Base-by-base conservation (phyloP, 2,888 invertebrate genomes). In the Polymixis lichenea region DNA sequence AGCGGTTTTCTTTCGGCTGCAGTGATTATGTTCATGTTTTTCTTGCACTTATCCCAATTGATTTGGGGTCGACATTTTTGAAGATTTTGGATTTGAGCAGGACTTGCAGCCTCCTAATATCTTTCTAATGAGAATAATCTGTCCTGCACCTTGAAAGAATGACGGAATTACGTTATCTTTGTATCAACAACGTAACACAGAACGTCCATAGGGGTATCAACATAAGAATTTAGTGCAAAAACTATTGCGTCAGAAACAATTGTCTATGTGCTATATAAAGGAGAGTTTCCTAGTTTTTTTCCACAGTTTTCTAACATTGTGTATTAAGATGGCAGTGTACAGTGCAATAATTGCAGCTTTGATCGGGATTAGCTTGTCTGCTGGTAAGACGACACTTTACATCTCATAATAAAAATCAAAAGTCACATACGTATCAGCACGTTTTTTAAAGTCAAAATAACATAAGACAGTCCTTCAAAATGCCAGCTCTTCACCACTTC, bases 191-290 rank as follows among this genome's bases (percentile, higher is more conserved):
- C 75, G 83, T 82, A 83, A 78, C 28, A 51, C 61, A 13, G 64
- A 68, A 5, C n/a, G 71, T 28, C 11, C 51, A 92, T 92, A 91
- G 84, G 92, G 92, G 92, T 91, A 91, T 92, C 90, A 88, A 49
- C 91, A 90, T 91, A 90, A 87, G 80, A 92, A 92, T 92, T 91
- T 92, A 92, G 92, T 78, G 60, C 92, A 91, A 69, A 85, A 81
- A 28, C 77, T 66, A 84, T 85, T 88, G 85, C 88, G 87, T 88
- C 86, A 89, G 78, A 72, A 67, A 60, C 58, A 51, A 79, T 82
- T 65, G 22, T 79, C 65, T 62, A 46, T 65, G n/a, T 17, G 22
- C 72, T 87, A 87, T 88, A 84, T 75, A 86, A 78, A 51, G 62
- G 58, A 49, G 2, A 64, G 62, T 66, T 76, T 80, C 53, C 46